A percentile compares a stretch with the other conserved stretches of the same genome.
Conservation (phyloP, 2,113 vertebrate species). For the Piaya cayana region DNA sequence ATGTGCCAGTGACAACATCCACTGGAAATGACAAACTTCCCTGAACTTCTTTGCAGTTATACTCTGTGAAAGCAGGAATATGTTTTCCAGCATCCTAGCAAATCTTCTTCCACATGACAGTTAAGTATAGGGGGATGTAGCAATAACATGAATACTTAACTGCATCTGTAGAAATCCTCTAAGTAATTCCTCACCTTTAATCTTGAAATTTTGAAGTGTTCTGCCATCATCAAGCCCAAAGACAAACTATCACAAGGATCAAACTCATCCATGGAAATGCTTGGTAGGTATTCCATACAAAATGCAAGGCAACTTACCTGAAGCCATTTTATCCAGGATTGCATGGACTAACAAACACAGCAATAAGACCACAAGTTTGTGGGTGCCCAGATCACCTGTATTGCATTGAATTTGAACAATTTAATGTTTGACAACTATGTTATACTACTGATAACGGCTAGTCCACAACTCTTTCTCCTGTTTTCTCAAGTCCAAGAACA, state of each 20-base stretch:
- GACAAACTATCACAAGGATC: background rate
- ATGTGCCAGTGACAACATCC: background rate
- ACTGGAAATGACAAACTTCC: background rate
- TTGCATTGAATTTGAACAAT: background rate
- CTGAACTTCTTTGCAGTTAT: background rate
- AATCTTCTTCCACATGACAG: background rate
- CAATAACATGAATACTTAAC: background rate
- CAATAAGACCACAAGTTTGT: background rate
- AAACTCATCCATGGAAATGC: background rate
- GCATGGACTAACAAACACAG: background rate
- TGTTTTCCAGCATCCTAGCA: accelerated
- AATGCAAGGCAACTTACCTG: background rate
- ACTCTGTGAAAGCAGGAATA: background rate
- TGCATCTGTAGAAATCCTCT: background rate
- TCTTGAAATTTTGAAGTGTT: background rate
- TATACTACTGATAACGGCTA: background rate
- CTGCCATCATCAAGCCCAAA: background rate
- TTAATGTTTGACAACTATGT: background rate
- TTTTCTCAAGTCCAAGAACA: background rate
- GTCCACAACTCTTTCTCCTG: background rate
- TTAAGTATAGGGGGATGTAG: background rate
- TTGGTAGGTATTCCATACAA: background rate
- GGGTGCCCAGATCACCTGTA: background rate
- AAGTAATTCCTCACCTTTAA: background rate
- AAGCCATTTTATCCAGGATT: background rate